Evolutionary conservation across 35 echinoderm and acorn worm genomes (phyloP).

Genomic region (Amphiura filiformis): DNA sequence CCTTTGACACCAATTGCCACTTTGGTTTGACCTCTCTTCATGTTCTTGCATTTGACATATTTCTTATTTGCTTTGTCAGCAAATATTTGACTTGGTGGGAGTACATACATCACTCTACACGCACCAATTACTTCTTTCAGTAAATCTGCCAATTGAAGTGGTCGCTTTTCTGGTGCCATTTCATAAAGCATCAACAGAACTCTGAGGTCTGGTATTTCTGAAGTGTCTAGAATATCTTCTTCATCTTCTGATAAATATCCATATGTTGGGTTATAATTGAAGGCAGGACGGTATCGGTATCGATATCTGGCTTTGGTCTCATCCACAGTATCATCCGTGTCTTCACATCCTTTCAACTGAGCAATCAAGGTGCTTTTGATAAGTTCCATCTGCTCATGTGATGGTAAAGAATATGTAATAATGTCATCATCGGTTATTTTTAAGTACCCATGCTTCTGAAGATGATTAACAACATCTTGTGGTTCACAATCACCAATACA

Average conservation of each 20-base stretch:
- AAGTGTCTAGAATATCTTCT: background rate
- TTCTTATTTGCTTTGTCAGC: background rate
- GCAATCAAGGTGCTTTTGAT: background rate
- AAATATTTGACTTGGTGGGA: background rate
- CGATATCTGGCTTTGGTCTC: background rate
- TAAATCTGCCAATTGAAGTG: background rate
- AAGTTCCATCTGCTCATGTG: background rate
- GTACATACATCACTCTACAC: background rate
- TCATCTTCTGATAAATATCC: background rate
- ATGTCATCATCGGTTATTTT: background rate
- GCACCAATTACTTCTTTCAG: background rate
- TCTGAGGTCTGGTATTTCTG: background rate
- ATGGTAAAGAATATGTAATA: conserved; percentile 8
- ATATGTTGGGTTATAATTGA: background rate
- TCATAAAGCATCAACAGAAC: background rate
- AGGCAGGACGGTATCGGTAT: background rate
- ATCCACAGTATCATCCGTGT: too few species aligned
- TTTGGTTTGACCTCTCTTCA: background rate
- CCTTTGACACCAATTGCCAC: background rate
- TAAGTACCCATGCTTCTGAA: background rate
- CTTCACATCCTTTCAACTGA: background rate
- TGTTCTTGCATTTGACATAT: background rate
- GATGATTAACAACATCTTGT: background rate
- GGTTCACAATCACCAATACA: background rate
- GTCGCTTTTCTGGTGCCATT: background rate